A percentile compares a stretch with the other conserved stretches of the same genome.
phyloP scores from a whole-genome alignment of 2,113 vertebrate genomes.

The Oreotrochilus melanogaster region DNA sequence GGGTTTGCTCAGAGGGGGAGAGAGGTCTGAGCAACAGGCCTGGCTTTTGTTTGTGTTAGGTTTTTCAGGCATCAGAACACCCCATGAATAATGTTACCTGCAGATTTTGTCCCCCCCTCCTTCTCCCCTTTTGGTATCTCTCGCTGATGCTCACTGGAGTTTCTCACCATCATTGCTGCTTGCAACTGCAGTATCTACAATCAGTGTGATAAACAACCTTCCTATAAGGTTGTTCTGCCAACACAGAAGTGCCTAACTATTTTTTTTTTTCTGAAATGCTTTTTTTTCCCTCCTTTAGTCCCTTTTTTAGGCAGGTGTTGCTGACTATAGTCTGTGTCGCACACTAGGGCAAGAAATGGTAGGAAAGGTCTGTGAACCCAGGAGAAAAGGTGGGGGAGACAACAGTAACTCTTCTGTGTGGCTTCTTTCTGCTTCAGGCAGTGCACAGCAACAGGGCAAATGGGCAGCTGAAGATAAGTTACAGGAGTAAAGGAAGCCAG shows the following conservation, averaged over 20 bases:
- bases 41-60: background rate
- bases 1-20: background rate
- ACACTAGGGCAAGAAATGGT: background rate
- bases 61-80: background rate
- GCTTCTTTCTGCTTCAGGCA: background rate
- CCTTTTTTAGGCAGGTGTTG: background rate
- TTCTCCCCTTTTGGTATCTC: background rate
- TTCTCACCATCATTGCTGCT: background rate
- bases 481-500: slow-evolving; percentile 9
- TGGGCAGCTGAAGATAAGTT: background rate
- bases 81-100: background rate
- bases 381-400: accelerated
- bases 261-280: background rate
- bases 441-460: background rate
- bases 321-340: background rate
- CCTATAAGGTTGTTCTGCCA: background rate
- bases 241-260: background rate
- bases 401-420: background rate
- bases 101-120: background rate
- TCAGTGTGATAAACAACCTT: background rate
- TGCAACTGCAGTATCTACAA: background rate
- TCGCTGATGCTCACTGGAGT: background rate
- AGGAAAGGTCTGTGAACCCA: background rate
- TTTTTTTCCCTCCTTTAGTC: background rate
- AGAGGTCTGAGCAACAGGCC: background rate